These are phyloP conservation scores for Puffinus mauretanicus DNA, from an alignment of 2,113 vertebrate species.

Conservation along the genomic window DNA sequence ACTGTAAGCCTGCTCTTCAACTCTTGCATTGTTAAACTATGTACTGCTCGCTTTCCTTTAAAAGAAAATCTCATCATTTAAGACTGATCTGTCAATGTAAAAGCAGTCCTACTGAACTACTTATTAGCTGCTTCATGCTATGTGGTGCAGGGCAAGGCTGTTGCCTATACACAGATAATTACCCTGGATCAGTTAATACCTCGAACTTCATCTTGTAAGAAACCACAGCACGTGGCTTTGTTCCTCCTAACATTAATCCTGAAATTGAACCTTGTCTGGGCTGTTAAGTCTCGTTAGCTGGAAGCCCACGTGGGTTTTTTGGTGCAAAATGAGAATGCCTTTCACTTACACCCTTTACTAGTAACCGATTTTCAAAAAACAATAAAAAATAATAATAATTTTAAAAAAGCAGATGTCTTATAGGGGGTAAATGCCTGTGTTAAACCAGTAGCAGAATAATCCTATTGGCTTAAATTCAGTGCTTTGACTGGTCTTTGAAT, in stretches of 20 bases:
- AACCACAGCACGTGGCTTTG: not conserved
- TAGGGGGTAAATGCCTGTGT: not conserved
- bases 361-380: not conserved
- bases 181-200: not conserved
- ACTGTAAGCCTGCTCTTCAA: not conserved
- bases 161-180: not conserved
- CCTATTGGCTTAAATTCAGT: not conserved
- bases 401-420: not conserved
- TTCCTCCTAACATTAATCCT: not conserved
- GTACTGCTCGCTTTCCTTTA: not conserved
- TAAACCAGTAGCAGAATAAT: not conserved
- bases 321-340: not conserved
- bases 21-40: not conserved
- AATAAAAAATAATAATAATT: too few species aligned
- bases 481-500: not conserved
- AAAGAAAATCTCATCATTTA: not conserved
- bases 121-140: not conserved
- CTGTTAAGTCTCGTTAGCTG: fast-evolving
- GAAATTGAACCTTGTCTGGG: not conserved
- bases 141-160: not conserved
- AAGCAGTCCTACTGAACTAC: not conserved
- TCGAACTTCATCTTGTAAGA: not conserved
- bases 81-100: not conserved
- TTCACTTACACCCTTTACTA: not conserved
- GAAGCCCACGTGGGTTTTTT: not conserved